These are phyloP conservation scores for Blastobasis adustella DNA, from an alignment of 2,888 invertebrate species.

Conservation along the genomic window DNA sequence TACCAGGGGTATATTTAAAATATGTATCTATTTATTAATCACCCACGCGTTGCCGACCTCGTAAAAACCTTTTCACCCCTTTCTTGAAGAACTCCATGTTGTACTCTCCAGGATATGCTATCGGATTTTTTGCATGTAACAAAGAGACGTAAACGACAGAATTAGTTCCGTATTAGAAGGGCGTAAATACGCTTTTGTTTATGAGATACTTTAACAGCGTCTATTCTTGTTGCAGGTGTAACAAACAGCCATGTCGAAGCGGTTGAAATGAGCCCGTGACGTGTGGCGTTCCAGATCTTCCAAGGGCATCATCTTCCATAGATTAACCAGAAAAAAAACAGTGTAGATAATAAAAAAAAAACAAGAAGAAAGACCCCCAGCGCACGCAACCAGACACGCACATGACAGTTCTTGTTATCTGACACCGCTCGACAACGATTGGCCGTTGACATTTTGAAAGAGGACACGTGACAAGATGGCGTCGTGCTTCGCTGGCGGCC, in stretches of 20 bases:
- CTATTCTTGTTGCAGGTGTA: slow-evolving; percentile 35
- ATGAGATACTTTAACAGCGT: background rate
- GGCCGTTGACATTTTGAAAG: slow-evolving; percentile 3
- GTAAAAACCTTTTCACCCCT: no score
- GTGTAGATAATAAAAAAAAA: slow-evolving; percentile 4
- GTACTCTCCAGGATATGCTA: no score
- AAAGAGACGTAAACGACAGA: no score
- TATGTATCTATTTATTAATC: no score
- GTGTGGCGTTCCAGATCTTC: slow-evolving; percentile 1
- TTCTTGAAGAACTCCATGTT: no score
- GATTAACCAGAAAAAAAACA: slow-evolving; percentile 1
- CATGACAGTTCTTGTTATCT: slow-evolving; percentile 17
- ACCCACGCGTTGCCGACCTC: no score
- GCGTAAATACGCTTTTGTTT: no score
- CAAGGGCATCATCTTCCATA: slow-evolving; percentile 8
- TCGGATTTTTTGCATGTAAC: no score
- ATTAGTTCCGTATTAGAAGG: no score
- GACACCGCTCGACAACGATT: slow-evolving; percentile 2
- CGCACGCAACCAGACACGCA: slow-evolving; percentile 6
- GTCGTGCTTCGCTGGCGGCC: slow-evolving; percentile 50
- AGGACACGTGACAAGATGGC: slow-evolving; percentile 44
- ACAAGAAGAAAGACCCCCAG: background rate
- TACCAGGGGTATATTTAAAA: no score
- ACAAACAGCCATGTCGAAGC: slow-evolving; percentile 26
- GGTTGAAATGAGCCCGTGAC: slow-evolving; percentile 18